phyloP scores from a whole-genome alignment of 1,140 invertebrate species.

The Eueides isabella region DNA sequence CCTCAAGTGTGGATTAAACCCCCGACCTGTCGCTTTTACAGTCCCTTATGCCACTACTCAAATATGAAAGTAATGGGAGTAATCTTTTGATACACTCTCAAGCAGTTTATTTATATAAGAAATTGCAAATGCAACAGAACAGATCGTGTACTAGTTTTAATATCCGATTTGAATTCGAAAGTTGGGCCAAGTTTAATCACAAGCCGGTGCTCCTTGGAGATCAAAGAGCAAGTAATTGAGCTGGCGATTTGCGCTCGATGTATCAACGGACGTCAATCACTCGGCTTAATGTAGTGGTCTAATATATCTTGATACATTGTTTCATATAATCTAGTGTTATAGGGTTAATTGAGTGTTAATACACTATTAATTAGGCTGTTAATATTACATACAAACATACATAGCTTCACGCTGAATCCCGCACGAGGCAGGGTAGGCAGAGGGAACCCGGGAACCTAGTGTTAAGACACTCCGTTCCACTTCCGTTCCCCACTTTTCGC shows the following conservation, averaged over 20 bases:
- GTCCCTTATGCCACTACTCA: too few species aligned
- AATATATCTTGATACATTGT: constrained; percentile 14
- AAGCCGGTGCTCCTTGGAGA: constrained; percentile 34
- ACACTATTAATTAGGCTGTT: not conserved
- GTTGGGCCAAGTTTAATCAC: constrained; percentile 32
- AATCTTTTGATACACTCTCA: too few species aligned
- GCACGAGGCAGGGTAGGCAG: too few species aligned
- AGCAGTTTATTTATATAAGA: not conserved
- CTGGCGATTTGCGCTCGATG: constrained; percentile 35
- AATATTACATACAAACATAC: too few species aligned
- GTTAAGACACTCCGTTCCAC: too few species aligned
- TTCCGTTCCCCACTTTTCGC: too few species aligned
- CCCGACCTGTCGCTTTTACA: too few species aligned
- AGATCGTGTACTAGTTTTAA: constrained; percentile 32
- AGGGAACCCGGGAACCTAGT: too few species aligned
- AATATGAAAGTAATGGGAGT: too few species aligned
- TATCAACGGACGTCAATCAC: constrained; percentile 30
- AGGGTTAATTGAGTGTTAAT: not conserved
- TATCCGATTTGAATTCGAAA: constrained; percentile 30
- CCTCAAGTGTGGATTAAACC: too few species aligned
- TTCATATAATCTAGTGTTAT: not conserved
- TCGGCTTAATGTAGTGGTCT: constrained; percentile 20
- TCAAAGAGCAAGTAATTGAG: constrained; percentile 39
- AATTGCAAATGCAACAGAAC: constrained; percentile 25
- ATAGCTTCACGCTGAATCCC: too few species aligned